Evolutionary conservation across 1,140 invertebrate genomes (phyloP).

Genomic region (Meloidogyne hapla): DNA sequence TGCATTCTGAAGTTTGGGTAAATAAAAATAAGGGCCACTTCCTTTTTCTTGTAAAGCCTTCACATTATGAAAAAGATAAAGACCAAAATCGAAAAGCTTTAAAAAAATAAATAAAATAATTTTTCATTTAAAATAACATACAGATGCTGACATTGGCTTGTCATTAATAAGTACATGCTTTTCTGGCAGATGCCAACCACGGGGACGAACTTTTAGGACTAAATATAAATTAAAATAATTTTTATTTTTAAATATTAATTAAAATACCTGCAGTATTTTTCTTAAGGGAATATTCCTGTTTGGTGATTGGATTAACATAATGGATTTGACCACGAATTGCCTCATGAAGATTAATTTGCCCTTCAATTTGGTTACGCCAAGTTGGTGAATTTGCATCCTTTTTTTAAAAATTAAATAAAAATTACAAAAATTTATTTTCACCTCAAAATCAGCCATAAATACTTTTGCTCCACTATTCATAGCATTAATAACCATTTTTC

Average conservation of each 20-base stretch:
- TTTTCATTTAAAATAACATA: neutral
- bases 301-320: constrained; percentile 61
- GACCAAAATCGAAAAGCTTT: constrained; percentile 72
- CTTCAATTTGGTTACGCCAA: constrained; percentile 73
- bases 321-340: constrained; percentile 69
- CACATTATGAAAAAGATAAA: constrained; percentile 73
- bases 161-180: constrained; percentile 73
- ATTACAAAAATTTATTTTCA: neutral
- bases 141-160: constrained; percentile 71
- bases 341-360: constrained; percentile 71
- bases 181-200: constrained; percentile 77
- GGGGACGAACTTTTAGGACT: constrained; percentile 72
- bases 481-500: constrained; percentile 66
- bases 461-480: constrained; percentile 64
- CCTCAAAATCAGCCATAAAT: constrained; percentile 66
- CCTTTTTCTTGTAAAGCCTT: constrained; percentile 67
- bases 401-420: neutral
- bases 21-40: constrained; percentile 70
- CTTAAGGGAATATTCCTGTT: constrained; percentile 57
- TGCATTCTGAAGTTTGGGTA: constrained; percentile 73
- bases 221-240: constrained; percentile 56
- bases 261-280: constrained; percentile 53
- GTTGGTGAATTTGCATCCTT: constrained; percentile 74
- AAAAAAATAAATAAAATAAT: neutral
- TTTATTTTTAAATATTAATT: neutral